Conservation (phyloP, 2,113 vertebrate species). For the Platichthys flesus region DNA sequence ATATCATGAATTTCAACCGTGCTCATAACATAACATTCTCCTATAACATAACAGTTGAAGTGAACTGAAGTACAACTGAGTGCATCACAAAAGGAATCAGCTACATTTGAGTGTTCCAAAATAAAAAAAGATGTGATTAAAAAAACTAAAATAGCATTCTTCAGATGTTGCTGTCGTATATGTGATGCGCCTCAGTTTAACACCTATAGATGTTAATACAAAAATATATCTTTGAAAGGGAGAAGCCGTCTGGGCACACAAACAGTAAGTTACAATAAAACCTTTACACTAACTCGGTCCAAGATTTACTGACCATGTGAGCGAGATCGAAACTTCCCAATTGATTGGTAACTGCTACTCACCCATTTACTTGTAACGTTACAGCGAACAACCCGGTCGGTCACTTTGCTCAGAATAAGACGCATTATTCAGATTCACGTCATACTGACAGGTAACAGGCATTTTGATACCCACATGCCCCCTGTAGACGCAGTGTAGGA, state of each 20-base stretch:
- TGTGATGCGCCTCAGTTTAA: background rate
- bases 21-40: background rate
- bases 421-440: background rate
- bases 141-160: background rate
- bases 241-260: background rate
- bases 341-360: background rate
- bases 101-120: background rate
- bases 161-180: background rate
- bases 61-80: background rate
- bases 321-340: too few species aligned
- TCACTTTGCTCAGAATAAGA: background rate
- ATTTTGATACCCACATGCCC: background rate
- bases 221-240: constrained; percentile 16
- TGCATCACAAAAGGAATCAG: background rate
- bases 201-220: background rate
- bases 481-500: too few species aligned
- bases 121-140: background rate
- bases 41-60: background rate
- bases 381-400: background rate
- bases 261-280: background rate
- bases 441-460: too few species aligned
- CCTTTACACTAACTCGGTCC: too few species aligned
- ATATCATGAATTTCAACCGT: background rate
- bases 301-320: too few species aligned
- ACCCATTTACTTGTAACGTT: background rate